These are phyloP conservation scores for Camelus bactrianus DNA, from an alignment of 2,113 vertebrate species.

Conservation along the genomic window DNA sequence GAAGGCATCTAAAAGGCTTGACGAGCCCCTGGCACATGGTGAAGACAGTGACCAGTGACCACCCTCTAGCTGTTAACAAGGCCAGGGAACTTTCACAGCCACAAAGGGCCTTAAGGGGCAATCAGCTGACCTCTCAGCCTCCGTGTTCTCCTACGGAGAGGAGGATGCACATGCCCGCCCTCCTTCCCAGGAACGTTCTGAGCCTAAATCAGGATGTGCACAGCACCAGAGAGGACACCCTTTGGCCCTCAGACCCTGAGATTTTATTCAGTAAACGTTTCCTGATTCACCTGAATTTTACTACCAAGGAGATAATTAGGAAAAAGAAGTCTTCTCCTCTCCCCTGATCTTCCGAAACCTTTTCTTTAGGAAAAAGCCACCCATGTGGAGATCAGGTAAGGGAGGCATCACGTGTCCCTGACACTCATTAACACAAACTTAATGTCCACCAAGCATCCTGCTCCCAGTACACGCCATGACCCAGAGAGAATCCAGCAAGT, in stretches of 20 bases:
- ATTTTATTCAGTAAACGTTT: background rate
- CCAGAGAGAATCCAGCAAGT: background rate
- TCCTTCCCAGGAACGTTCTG: background rate
- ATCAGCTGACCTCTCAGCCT: background rate
- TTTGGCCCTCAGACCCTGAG: background rate
- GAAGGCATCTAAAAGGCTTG: background rate
- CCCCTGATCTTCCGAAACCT: background rate
- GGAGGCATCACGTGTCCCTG: background rate
- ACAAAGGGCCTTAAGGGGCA: background rate
- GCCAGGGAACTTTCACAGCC: background rate
- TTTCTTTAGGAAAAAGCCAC: background rate
- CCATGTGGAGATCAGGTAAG: constrained; percentile 4
- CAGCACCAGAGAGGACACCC: background rate
- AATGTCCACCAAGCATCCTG: background rate
- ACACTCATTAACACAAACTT: background rate
- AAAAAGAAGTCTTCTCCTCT: background rate
- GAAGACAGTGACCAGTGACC: background rate
- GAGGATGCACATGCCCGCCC: background rate
- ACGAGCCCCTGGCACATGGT: background rate
- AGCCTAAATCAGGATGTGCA: background rate
- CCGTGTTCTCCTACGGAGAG: background rate
- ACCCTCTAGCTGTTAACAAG: background rate
- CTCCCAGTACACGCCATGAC: background rate
- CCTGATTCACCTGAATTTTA: background rate
- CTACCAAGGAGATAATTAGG: background rate